These are phyloP conservation scores for Lophotriccus pileatus DNA, from an alignment of 2,797 vertebrate species.

Conservation along the genomic window DNA sequence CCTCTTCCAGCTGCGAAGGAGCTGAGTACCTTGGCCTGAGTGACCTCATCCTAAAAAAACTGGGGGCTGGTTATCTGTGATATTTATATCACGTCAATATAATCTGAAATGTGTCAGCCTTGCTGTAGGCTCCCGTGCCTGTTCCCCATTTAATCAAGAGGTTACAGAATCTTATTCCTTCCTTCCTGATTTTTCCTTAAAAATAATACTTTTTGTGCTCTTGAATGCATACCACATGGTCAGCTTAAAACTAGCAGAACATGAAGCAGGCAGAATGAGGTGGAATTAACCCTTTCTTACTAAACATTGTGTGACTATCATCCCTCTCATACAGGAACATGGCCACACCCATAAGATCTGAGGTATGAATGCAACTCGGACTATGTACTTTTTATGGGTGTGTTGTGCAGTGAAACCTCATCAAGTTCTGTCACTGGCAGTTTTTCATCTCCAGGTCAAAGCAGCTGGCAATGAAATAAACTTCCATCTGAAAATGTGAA, in stretches of 20 bases:
- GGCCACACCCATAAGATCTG: not conserved
- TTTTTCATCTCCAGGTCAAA: not conserved
- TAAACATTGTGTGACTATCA: not conserved
- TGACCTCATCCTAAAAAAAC: not conserved
- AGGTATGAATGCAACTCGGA: not conserved
- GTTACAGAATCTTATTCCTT: not conserved
- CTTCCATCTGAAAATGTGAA: not conserved
- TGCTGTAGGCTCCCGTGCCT: not conserved
- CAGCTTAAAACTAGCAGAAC: not conserved
- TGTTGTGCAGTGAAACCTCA: not conserved
- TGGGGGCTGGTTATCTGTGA: not conserved
- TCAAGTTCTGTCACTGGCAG: not conserved
- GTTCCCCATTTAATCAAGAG: not conserved
- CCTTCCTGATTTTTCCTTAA: not conserved
- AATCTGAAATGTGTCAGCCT: not conserved
- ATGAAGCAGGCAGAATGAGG: not conserved
- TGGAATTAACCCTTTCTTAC: not conserved
- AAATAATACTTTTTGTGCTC: not conserved
- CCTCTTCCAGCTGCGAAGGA: not conserved
- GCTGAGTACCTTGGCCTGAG: not conserved
- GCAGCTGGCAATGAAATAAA: not conserved
- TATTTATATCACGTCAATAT: not conserved
- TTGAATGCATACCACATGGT: not conserved
- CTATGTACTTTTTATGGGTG: not conserved
- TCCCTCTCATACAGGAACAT: not conserved